These are phyloP conservation scores for Chironomus riparius DNA, from an alignment of 2,888 invertebrate species.

Conservation along the genomic window DNA sequence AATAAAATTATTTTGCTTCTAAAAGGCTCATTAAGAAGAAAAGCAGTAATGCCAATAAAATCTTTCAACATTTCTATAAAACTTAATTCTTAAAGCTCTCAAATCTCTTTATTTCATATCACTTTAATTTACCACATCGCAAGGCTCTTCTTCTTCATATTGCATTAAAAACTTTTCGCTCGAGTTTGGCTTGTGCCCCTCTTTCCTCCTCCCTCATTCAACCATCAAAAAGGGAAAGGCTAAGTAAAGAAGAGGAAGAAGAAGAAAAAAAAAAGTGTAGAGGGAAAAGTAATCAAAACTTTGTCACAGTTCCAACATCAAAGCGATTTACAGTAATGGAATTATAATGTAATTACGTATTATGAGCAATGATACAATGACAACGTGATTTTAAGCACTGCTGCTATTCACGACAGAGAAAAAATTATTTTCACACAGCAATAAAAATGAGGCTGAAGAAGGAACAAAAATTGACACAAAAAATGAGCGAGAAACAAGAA, in stretches of 20 bases:
- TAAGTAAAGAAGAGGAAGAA: not conserved
- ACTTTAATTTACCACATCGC: too few relatives aligned
- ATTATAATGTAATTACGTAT: slow-evolving; percentile 24
- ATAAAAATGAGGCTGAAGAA: too few relatives aligned
- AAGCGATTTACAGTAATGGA: slow-evolving; percentile 19
- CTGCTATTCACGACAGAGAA: not conserved
- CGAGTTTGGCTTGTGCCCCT: not conserved
- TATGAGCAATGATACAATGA: slow-evolving; percentile 16
- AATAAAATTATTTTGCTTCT: too few relatives aligned
- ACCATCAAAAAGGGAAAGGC: slow-evolving; percentile 1
- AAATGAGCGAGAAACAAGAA: not conserved
- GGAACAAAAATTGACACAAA: too few relatives aligned
- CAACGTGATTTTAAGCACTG: slow-evolving; percentile 16
- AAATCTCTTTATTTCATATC: too few relatives aligned
- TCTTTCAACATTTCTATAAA: too few relatives aligned
- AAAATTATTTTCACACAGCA: too few relatives aligned
- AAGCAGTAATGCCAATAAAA: too few relatives aligned
- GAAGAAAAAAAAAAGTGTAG: not conserved
- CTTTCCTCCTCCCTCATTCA: not conserved
- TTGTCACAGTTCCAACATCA: slow-evolving; percentile 23
- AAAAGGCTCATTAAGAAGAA: too few relatives aligned
- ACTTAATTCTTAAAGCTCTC: too few relatives aligned
- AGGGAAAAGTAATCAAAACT: slow-evolving; percentile 13
- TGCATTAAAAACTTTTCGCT: not conserved
- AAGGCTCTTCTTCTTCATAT: not conserved